phyloP scores from a whole-genome alignment of 2,113 vertebrate genomes.

The Recurvirostra avosetta region DNA sequence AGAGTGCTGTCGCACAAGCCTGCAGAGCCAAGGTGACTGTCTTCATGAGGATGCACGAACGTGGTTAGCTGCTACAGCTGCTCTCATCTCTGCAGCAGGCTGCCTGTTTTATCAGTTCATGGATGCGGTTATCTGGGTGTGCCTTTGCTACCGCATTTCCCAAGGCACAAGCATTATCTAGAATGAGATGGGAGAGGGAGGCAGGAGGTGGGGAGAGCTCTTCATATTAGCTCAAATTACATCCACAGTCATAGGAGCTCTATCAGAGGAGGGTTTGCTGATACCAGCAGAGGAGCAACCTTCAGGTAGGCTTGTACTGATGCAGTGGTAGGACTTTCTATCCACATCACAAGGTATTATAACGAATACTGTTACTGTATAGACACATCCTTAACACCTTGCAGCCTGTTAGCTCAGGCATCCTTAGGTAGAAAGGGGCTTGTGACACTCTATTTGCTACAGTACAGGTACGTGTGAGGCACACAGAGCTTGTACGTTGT shows the following conservation, averaged over 20 bases:
- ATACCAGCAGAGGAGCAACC: background rate
- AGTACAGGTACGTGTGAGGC: rapidly evolving
- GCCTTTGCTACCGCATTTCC: background rate
- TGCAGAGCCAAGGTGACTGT: background rate
- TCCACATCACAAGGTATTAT: background rate
- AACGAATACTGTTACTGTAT: background rate
- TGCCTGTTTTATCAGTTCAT: background rate
- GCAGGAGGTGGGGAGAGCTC: background rate
- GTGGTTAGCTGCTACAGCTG: background rate
- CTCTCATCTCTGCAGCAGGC: background rate
- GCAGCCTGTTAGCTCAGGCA: background rate
- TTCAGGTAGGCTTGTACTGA: background rate
- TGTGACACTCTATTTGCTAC: background rate
- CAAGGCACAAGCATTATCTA: background rate
- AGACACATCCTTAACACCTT: background rate
- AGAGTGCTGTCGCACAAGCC: background rate
- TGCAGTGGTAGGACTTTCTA: background rate
- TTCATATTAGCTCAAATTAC: background rate
- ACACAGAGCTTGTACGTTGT: background rate
- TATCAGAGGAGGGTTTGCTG: background rate
- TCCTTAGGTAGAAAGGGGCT: background rate
- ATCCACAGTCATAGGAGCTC: background rate
- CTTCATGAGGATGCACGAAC: background rate
- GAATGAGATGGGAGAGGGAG: background rate
- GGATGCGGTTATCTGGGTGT: background rate